These are phyloP conservation scores for Trichopoda pennipes DNA, from an alignment of 2,888 invertebrate genomes.

Conservation along the genomic window DNA sequence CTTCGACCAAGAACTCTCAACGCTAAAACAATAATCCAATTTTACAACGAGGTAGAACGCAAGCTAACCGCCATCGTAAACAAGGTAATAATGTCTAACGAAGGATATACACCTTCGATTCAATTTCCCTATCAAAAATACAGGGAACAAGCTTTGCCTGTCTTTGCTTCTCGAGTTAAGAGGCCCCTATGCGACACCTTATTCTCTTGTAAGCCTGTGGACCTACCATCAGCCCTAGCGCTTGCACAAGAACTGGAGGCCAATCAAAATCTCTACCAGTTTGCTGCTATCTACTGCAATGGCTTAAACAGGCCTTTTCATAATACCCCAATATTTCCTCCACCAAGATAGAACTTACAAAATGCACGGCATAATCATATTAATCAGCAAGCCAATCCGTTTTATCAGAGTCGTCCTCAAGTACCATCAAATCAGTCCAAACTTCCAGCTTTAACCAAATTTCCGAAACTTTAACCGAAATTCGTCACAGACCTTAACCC, in stretches of 20 bases:
- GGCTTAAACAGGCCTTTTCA: not conserved
- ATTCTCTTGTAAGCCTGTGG: not conserved
- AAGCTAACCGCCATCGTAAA: conserved; percentile 1
- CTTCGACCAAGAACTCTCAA: conserved; percentile 3
- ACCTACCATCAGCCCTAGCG: conserved; percentile 3
- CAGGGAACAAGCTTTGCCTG: not conserved
- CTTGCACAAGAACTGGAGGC: not conserved
- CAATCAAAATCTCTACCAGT: not conserved
- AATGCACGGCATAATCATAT: not conserved
- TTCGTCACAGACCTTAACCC: not conserved
- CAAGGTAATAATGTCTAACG: not conserved
- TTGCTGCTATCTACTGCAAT: not conserved
- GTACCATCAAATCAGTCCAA: not conserved
- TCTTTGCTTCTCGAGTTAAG: not conserved
- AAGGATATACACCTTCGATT: not conserved
- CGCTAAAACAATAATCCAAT: not conserved
- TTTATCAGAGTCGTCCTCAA: not conserved
- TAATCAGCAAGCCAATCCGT: not conserved
- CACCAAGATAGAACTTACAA: not conserved
- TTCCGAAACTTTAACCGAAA: not conserved
- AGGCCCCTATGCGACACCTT: not conserved
- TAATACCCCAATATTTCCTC: not conserved
- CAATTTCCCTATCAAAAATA: not conserved
- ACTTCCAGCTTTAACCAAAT: not conserved
- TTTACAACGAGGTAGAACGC: not conserved